Percentiles rank a stretch among this genome's conserved stretches.
Evolutionary conservation across 1,140 invertebrate genomes (phyloP).

Genomic region (Bombus polaris): DNA sequence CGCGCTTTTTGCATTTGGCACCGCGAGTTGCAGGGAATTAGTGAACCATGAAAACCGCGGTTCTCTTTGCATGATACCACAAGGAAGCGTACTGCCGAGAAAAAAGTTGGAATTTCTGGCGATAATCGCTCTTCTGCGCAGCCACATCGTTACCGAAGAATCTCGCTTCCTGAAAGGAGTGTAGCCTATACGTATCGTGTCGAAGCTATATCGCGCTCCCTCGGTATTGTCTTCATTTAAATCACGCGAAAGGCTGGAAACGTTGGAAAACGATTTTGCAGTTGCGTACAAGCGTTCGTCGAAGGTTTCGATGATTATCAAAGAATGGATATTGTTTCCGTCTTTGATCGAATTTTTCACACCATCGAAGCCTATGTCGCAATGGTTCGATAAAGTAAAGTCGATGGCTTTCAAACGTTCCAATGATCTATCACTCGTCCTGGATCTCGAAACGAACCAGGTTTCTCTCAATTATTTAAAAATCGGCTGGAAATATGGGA

Average conservation of each 20-base stretch:
- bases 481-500: no score
- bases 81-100: neutral
- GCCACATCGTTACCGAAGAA: slow-evolving; percentile 9
- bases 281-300: no score
- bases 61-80: slow-evolving; percentile 45
- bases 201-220: neutral
- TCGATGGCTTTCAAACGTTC: no score
- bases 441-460: no score
- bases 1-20: neutral
- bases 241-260: neutral
- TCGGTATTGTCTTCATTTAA: neutral
- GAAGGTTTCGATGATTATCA: no score
- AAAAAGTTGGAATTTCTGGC: slow-evolving; percentile 16
- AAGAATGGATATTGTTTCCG: no score
- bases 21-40: neutral
- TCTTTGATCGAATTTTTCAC: no score
- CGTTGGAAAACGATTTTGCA: no score
- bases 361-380: no score
- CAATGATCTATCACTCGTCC: no score
- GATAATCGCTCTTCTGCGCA: neutral
- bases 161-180: neutral
- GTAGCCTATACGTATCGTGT: neutral
- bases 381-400: no score
- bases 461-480: no score
- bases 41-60: slow-evolving; percentile 49